phyloP scores from a whole-genome alignment of 2,113 vertebrate species.

The Urocitellus parryii region DNA sequence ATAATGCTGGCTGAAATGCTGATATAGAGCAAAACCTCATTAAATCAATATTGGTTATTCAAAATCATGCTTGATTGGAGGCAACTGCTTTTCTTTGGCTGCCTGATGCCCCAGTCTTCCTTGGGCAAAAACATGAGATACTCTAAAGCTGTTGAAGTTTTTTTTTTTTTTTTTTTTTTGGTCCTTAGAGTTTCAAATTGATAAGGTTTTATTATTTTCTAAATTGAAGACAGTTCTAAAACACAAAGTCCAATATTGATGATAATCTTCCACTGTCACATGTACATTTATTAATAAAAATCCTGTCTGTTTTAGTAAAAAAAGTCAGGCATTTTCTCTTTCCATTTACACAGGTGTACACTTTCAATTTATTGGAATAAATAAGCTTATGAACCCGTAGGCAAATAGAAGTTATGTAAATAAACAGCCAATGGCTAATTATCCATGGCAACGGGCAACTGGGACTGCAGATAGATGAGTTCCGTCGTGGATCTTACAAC shows the following conservation, averaged over 20 bases:
- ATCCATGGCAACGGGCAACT: slow-evolving; percentile 60
- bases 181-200: slow-evolving; percentile 71
- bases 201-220: slow-evolving; percentile 70
- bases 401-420: slow-evolving; percentile 73
- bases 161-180: background rate
- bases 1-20: slow-evolving; percentile 75
- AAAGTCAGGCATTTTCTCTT: slow-evolving; percentile 42
- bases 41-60: slow-evolving; percentile 85
- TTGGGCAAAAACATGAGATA: slow-evolving; percentile 66
- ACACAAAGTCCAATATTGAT: slow-evolving; percentile 55
- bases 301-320: slow-evolving; percentile 58
- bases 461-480: slow-evolving; percentile 17
- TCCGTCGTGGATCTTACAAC: background rate
- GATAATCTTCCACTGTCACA: slow-evolving; percentile 64
- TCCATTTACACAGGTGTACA: slow-evolving; percentile 48
- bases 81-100: slow-evolving; percentile 70
- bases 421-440: slow-evolving; percentile 75
- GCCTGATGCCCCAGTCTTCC: slow-evolving; percentile 61
- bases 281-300: slow-evolving; percentile 71
- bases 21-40: slow-evolving; percentile 81
- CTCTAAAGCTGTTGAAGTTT: slow-evolving; percentile 57
- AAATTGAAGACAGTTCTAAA: slow-evolving; percentile 73
- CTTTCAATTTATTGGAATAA: slow-evolving; percentile 64
- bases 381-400: slow-evolving; percentile 60
- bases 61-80: slow-evolving; percentile 82